These are phyloP conservation scores for Zeugodacus cucurbitae DNA, from an alignment of 1,140 invertebrate species.

Conservation along the genomic window DNA sequence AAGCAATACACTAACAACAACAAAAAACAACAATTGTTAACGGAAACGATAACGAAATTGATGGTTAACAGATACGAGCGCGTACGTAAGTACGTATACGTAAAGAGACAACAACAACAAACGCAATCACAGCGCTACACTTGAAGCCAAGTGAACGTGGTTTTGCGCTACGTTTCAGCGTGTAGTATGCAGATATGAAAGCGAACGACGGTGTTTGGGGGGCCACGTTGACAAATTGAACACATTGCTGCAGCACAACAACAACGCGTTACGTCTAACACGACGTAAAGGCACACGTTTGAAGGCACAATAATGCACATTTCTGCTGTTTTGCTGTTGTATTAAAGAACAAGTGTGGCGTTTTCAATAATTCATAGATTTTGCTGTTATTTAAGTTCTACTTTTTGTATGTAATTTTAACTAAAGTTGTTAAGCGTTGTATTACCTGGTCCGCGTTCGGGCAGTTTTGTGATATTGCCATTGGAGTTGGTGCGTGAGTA, in stretches of 20 bases:
- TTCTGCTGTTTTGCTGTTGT: neutral
- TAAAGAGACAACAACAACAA: neutral
- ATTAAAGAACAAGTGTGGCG: neutral
- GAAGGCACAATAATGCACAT: no score
- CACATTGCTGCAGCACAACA: neutral
- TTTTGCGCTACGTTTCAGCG: neutral
- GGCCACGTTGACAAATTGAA: constrained; percentile 27
- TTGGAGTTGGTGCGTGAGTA: constrained; percentile 63
- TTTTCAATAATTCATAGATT: neutral
- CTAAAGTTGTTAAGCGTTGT: neutral
- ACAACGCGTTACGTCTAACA: neutral
- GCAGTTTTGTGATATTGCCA: constrained; percentile 60
- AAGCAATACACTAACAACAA: neutral
- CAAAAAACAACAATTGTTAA: neutral
- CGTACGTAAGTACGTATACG: neutral
- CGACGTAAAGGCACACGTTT: neutral
- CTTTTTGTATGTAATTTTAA: neutral
- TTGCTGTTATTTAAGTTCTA: neutral
- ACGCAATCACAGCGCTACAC: neutral
- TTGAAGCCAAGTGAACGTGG: neutral
- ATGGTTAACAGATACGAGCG: neutral
- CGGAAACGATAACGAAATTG: neutral
- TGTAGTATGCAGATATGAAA: neutral
- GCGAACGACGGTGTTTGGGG: neutral
- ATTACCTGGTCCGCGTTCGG: constrained; percentile 66